Evolutionary conservation across 2,888 invertebrate species (phyloP), one percentile per base, ranked within the genome.

Genomic region (Idaea aversata): DNA sequence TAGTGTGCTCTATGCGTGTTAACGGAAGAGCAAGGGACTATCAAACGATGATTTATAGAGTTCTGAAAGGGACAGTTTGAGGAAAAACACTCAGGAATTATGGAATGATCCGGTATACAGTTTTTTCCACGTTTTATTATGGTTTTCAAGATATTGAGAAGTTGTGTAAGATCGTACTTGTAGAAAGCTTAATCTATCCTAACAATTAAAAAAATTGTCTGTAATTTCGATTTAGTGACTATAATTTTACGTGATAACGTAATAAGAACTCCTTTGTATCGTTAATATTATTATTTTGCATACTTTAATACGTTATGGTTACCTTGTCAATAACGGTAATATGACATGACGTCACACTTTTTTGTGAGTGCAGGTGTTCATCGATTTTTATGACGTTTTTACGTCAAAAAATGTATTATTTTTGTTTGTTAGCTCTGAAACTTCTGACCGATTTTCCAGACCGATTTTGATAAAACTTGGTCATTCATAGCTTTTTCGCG

Each of bases 1-100:
- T 69, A 69, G 69, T 76, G 75, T 77, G 78, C 78, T 76, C 73
- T 25, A 73, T 74, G 76, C 74, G 77, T 80, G 81, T 79, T 82
- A 80, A 81, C 76, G 74, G 75, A 75, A 75, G 76, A 74, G 71
- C 77, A 73, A 75, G 73, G 25, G 68, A 72, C 74, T 74, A 78
- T 74, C 74, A 68, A 60, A 68, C 70, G 71, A 79, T 84, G 82
- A 83, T 83, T 84, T 81, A 83, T 81, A 75, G 69, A 71, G 63
- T 72, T 64, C 77, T 78, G 75, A 70, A 74, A 73, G 76, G 75
- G 78, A 80, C 75, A 76, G 76, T 70, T 69, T 70, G 72, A 71
- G 70, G 72, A 80, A 80, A 81, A 79, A 81, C 76, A 75, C 76
- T 77, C 71, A 70, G 62, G 67, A 67, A 67, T 70, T 47, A 47